Base-by-base conservation (phyloP, 2,888 invertebrate genomes). In the Halictus quadricinctus region DNA sequence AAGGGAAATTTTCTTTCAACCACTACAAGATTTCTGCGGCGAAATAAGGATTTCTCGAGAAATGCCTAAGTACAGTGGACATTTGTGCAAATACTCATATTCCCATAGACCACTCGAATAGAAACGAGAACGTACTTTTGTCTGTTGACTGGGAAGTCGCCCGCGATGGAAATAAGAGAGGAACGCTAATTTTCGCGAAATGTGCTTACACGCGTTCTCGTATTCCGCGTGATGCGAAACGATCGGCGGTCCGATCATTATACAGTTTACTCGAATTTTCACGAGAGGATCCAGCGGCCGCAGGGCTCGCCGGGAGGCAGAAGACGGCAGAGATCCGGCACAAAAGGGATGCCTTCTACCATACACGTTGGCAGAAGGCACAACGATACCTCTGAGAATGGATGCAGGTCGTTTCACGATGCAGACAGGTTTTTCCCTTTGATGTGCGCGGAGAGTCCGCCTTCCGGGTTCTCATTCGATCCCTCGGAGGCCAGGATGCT, bases 351-450 rank as follows among this genome's bases (percentile, higher is more conserved):
- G 80, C 80, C 82, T 60, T 73, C 60, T 76, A 79, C 80, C 82
- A 48, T 73, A 69, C 73, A 83, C 80, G 72, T 74, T 79, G 88
- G 83, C 70, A 83, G 79, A 82, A 79, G 81, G 76, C 66, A 77
- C 73, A n/a, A 54, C 77, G 84, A 80, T 86, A 80, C 82, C 76
- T 69, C 78, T 80, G 74, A 79, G 86, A 85, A 88, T 88, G 87
- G 84, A 87, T 87, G 83, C 91, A 88, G 90, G 90, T 89, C 89
- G 88, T 87, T 86, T 78, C 91, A 80, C 88, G 88, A 87, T 73
- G 84, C 82, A 81, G 91, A 91, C 90, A 91, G 91, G 90, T 91
- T 91, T 91, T 90, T 84, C 87, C 83, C 87, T 80, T 74, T 79
- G 85, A 76, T 83, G 88, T 82, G 80, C 72, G 76, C 74, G 77